Conservation (phyloP, 2,113 vertebrate species). For the Sceloporus undulatus region DNA sequence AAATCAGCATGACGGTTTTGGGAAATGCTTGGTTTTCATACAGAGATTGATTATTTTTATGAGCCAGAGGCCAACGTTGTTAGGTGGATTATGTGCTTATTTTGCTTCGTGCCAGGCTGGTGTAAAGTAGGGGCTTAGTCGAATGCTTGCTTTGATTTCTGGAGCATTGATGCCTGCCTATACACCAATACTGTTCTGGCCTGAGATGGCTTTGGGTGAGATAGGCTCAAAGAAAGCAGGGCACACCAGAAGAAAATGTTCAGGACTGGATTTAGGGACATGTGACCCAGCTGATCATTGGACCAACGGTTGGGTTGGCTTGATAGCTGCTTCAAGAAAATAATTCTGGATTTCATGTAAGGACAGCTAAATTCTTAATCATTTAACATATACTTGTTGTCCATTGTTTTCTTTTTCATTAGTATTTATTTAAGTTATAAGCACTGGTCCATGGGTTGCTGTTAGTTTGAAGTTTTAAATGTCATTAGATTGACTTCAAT, state of each 20-base stretch:
- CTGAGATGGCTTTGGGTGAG: background rate
- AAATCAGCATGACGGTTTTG: conserved; percentile 37
- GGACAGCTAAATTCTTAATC: background rate
- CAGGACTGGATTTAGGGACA: background rate
- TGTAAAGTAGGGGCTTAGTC: background rate
- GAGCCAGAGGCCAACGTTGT: conserved; percentile 22
- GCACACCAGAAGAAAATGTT: background rate
- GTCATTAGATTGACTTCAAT: too few species aligned
- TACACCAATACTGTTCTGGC: background rate
- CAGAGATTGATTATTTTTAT: conserved; percentile 19
- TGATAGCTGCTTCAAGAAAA: background rate
- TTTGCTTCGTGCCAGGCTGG: conserved; percentile 25
- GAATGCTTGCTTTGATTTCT: conserved; percentile 17
- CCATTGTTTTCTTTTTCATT: background rate
- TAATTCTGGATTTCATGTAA: background rate
- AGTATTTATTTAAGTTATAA: too few species aligned
- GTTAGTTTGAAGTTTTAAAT: too few species aligned
- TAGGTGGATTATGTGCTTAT: conserved; percentile 14
- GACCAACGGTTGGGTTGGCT: too few species aligned
- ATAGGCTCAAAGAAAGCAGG: background rate
- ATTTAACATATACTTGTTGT: background rate
- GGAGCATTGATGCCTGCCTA: background rate
- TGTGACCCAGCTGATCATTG: background rate
- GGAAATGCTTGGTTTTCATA: conserved; percentile 33
- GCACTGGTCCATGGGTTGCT: too few species aligned